A percentile compares a stretch with the other conserved stretches of the same genome.
These are phyloP conservation scores for Gorsachius goisagi DNA, from an alignment of 2,113 vertebrate genomes.

Conservation along the genomic window DNA sequence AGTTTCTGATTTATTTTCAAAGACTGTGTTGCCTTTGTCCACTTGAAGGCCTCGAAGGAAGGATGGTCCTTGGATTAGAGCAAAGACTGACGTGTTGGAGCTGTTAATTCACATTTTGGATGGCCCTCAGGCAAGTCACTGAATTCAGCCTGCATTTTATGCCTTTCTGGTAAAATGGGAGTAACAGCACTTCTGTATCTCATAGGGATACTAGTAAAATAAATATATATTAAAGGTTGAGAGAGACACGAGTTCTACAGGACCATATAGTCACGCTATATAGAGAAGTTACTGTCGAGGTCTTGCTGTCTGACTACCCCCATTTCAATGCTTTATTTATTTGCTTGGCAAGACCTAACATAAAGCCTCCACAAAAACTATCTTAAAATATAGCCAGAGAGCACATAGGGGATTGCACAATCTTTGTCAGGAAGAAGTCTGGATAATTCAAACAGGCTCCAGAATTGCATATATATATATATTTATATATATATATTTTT, in stretches of 20 bases:
- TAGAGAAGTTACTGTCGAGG: neutral
- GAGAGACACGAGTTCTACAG: neutral
- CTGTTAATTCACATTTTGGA: neutral
- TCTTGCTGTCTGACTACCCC: neutral
- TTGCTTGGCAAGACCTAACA: constrained; percentile 6
- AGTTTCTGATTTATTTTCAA: neutral
- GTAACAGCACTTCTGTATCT: neutral
- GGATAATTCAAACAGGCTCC: constrained; percentile 20
- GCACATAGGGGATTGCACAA: neutral
- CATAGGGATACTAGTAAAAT: neutral
- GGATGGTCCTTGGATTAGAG: neutral
- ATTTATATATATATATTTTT: neutral
- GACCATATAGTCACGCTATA: neutral
- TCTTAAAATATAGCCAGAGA: neutral
- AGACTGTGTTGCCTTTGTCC: neutral
- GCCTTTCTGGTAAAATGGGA: neutral
- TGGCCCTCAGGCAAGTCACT: neutral
- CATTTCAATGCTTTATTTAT: neutral
- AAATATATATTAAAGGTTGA: neutral
- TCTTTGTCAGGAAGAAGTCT: neutral
- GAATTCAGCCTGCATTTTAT: neutral
- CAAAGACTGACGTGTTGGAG: neutral
- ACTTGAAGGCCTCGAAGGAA: neutral
- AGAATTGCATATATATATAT: neutral
- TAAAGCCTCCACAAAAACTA: neutral